Evolutionary conservation across 2,797 vertebrate genomes (phyloP).

Genomic region (Gastrophryne carolinensis): DNA sequence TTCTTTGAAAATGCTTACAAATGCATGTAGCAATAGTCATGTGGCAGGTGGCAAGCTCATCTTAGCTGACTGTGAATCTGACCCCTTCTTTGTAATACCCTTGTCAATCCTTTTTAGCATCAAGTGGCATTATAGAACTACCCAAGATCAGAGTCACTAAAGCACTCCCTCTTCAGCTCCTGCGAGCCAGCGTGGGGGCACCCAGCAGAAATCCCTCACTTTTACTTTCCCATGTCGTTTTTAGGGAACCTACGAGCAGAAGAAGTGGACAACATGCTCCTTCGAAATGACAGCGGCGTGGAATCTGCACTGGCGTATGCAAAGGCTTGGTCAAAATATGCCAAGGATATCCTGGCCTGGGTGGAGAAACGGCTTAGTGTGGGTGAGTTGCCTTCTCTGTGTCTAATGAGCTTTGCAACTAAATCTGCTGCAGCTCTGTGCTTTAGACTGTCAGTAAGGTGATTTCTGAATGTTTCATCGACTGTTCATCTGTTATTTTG

Average conservation of each 20-base stretch:
- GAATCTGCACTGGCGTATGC: constrained; percentile 92
- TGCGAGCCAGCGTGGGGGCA: constrained; percentile 58
- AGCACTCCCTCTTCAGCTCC: constrained; percentile 57
- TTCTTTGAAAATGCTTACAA: background rate
- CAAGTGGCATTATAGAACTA: constrained; percentile 68
- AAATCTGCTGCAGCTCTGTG: constrained; percentile 65
- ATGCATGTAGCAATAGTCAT: constrained; percentile 19
- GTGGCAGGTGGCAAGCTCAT: background rate
- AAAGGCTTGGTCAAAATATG: constrained; percentile 97
- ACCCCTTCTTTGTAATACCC: constrained; percentile 64
- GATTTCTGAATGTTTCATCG: constrained; percentile 63
- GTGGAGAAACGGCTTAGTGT: constrained; percentile 90
- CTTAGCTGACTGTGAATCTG: constrained; percentile 51
- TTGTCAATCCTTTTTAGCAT: constrained; percentile 67
- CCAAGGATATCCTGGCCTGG: constrained; percentile 92
- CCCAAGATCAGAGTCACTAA: constrained; percentile 67
- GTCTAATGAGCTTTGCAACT: constrained; percentile 66
- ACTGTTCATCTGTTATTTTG: constrained; percentile 45
- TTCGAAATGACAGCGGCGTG: constrained; percentile 83
- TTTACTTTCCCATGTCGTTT: constrained; percentile 57
- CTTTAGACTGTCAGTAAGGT: constrained; percentile 64
- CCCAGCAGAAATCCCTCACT: constrained; percentile 55
- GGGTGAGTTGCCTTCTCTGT: constrained; percentile 80
- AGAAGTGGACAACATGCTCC: constrained; percentile 84
- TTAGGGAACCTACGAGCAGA: constrained; percentile 79